Base-by-base conservation (phyloP, 1,140 invertebrate genomes). In the Protaetia brevitarsis region DNA sequence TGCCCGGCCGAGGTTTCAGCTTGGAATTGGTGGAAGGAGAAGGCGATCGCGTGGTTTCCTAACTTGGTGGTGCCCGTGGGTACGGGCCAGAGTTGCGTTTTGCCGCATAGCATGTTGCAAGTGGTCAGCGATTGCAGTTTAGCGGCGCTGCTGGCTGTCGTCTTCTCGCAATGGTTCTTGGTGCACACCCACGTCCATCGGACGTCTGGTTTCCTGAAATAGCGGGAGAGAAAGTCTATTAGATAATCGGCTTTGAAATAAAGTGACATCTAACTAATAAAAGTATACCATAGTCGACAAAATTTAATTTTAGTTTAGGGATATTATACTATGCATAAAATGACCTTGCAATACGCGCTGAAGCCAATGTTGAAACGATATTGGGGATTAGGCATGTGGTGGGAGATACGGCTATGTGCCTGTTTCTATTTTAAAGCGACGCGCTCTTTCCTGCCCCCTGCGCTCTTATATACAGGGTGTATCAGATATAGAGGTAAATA, bases 161-260 rank as follows among this genome's bases (percentile, higher is more conserved):
- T 66, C 79, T 77, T 29, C 19, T 61, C 59, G 59, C 59, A 61
- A 34, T 34, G 59, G 28, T 82, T 77, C 68, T 80, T 80, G 57
- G 78, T 74, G 69, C 83, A 84, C 7, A 79, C 69, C 82, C 82
- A 84, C 13, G 79, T 81, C 83, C 82, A 84, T 71, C 81, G 79
- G 3, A 80, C 79, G 58, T 79, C 79, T 1, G 73, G 29, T 41
- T 64, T 67, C 21, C 66, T 64, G 61, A 21, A 56, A 62, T n/a
- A 19, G 11, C 37, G 16, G 7, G 7, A 7, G n/a, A 34, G n/a
- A 7, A 34, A 34, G 7, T 41, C 23, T 41, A 64, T 2, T n/a
- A n/a, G n/a, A n/a, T n/a, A n/a, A n/a, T n/a, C n/a, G n/a, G n/a
- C n/a, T n/a, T n/a, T n/a, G 13, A 62, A 30, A 60, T 8, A 7